phyloP scores from a whole-genome alignment of 1,140 invertebrate genomes.

The Leptestheria dahalacensis region DNA sequence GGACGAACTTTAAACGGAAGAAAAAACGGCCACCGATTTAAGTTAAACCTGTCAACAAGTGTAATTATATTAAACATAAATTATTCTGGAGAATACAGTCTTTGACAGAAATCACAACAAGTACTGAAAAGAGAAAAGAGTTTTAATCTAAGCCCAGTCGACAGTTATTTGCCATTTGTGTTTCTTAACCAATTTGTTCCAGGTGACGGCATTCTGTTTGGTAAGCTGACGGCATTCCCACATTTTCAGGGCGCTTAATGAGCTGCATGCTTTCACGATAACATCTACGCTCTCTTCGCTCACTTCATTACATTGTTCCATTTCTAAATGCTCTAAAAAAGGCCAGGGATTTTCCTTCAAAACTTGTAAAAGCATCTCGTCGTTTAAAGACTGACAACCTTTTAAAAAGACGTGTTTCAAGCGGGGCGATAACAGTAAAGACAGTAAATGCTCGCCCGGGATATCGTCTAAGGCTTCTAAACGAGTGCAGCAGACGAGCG shows the following conservation, averaged over 20 bases:
- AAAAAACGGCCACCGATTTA: too few species aligned
- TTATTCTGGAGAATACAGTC: too few species aligned
- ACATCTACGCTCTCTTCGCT: constrained; percentile 4
- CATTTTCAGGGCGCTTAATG: constrained; percentile 11
- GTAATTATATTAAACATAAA: background rate
- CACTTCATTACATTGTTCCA: constrained; percentile 13
- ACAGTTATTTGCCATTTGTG: constrained; percentile 11
- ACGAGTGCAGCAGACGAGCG: constrained; percentile 14
- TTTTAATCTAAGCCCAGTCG: constrained; percentile 16
- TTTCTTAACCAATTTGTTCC: constrained; percentile 6
- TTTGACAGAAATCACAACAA: background rate
- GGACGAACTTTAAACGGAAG: constrained; percentile 4
- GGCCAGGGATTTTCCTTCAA: constrained; percentile 1
- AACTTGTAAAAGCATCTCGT: background rate
- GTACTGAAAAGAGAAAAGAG: background rate
- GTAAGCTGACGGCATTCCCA: constrained; percentile 12
- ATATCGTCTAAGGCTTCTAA: constrained; percentile 1
- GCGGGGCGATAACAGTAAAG: constrained; percentile 5
- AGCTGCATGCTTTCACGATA: background rate
- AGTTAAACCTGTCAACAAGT: too few species aligned
- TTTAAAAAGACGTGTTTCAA: constrained; percentile 11
- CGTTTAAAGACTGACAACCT: constrained; percentile 8
- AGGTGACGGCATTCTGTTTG: constrained; percentile 3
- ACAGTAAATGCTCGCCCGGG: constrained; percentile 3
- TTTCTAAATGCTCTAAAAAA: constrained; percentile 12